A percentile compares a stretch with the other conserved stretches of the same genome.
Conservation (phyloP, 2,113 vertebrate species). For the Triplophysa tibetana region DNA sequence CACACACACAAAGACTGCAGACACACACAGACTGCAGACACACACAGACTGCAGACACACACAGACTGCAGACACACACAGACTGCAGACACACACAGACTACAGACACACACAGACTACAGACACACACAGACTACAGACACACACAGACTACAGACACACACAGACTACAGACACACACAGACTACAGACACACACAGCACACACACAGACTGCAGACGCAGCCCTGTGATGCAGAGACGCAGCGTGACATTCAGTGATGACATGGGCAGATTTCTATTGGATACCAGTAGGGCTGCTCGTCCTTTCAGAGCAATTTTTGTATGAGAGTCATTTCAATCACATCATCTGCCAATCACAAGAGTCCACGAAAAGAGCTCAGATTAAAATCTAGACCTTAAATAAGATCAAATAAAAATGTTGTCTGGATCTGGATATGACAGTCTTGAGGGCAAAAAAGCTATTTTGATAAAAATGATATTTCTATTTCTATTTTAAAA, state of each 20-base stretch:
- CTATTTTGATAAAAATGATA: not conserved
- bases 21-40: no score
- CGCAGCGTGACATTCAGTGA: not conserved
- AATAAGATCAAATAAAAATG: no score
- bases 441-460: no score
- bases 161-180: constrained; percentile 24
- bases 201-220: constrained; percentile 30
- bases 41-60: no score
- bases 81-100: no score
- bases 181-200: not conserved
- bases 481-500: no score
- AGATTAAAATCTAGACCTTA: not conserved
- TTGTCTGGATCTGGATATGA: no score
- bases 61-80: no score
- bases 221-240: not conserved
- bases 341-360: not conserved
- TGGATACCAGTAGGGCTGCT: not conserved
- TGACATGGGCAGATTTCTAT: constrained; percentile 47
- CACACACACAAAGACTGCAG: no score
- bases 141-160: no score
- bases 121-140: no score
- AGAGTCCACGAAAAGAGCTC: not conserved
- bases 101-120: no score
- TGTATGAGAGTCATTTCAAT: not conserved
- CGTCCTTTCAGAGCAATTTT: not conserved